Evolutionary conservation across 2,888 invertebrate species (phyloP).

Genomic region (Exocentrus adspersus): DNA sequence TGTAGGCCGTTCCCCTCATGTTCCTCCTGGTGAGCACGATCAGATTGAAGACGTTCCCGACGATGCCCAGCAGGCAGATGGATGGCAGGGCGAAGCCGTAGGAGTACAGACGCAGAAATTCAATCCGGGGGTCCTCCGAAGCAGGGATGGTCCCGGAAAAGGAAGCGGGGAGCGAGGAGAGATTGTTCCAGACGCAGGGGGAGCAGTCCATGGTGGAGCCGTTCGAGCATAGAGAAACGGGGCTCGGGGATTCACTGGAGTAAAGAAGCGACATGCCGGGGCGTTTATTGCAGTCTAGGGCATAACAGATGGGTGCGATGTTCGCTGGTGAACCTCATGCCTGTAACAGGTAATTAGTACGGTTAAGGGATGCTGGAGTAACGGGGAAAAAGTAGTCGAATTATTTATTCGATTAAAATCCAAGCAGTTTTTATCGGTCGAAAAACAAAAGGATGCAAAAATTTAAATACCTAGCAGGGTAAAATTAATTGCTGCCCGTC

Average conservation of each 20-base stretch:
- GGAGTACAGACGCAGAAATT: slow-evolving; percentile 69
- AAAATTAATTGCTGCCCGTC: no score
- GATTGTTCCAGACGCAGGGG: slow-evolving; percentile 56
- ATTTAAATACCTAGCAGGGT: no score
- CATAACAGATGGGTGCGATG: neutral
- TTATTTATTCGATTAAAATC: no score
- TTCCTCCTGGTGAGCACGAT: slow-evolving; percentile 80
- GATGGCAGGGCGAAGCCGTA: slow-evolving; percentile 76
- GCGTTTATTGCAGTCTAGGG: slow-evolving; percentile 16
- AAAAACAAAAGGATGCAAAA: no score
- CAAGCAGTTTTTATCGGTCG: no score
- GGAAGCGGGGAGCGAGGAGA: slow-evolving; percentile 50
- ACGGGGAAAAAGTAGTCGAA: no score
- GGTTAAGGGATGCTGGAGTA: no score
- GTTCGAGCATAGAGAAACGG: slow-evolving; percentile 56
- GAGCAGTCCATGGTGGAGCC: slow-evolving; percentile 54
- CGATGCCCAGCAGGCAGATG: slow-evolving; percentile 77
- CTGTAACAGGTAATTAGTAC: slow-evolving; percentile 13
- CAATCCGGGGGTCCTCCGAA: slow-evolving; percentile 70
- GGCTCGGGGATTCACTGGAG: slow-evolving; percentile 59
- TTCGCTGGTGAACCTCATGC: neutral
- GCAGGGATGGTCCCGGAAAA: slow-evolving; percentile 51
- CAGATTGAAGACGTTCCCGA: slow-evolving; percentile 82
- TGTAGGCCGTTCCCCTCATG: slow-evolving; percentile 82
- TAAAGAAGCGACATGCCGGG: slow-evolving; percentile 59